A percentile compares a stretch with the other conserved stretches of the same genome.
Evolutionary conservation across 2,888 invertebrate genomes (phyloP).

Genomic region (Aphrophora alni): DNA sequence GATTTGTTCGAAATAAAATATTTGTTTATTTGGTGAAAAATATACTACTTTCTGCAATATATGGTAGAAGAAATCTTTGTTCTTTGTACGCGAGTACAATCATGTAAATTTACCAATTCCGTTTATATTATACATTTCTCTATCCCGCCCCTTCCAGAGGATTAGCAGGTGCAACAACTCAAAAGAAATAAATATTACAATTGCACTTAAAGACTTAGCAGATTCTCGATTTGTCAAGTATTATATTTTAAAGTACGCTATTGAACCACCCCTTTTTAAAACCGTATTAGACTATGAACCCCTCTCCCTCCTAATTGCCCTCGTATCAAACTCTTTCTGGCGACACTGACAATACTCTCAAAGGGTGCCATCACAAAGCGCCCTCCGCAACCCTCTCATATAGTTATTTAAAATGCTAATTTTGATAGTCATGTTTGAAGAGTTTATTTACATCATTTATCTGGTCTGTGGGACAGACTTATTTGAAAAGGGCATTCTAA

Average conservation of each 20-base stretch:
- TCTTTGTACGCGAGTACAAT: no score
- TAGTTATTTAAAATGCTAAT: slow-evolving; percentile 9
- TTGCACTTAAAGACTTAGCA: neutral
- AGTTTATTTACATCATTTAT: neutral
- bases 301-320: neutral
- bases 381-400: neutral
- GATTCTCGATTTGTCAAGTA: neutral
- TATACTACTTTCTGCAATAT: no score
- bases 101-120: no score
- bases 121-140: no score
- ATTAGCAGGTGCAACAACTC: no score
- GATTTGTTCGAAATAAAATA: no score
- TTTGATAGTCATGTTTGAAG: neutral
- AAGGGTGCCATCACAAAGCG: neutral
- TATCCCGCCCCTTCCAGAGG: no score
- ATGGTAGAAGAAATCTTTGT: no score
- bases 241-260: neutral
- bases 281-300: neutral
- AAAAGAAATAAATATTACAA: neutral
- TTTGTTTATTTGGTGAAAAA: no score
- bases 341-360: slow-evolving; percentile 2
- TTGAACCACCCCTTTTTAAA: neutral
- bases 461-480: neutral
- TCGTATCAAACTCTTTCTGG: neutral
- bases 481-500: no score